Evolutionary conservation across 2,797 vertebrate genomes (phyloP).

Genomic region (Neoniphon sammara): DNA sequence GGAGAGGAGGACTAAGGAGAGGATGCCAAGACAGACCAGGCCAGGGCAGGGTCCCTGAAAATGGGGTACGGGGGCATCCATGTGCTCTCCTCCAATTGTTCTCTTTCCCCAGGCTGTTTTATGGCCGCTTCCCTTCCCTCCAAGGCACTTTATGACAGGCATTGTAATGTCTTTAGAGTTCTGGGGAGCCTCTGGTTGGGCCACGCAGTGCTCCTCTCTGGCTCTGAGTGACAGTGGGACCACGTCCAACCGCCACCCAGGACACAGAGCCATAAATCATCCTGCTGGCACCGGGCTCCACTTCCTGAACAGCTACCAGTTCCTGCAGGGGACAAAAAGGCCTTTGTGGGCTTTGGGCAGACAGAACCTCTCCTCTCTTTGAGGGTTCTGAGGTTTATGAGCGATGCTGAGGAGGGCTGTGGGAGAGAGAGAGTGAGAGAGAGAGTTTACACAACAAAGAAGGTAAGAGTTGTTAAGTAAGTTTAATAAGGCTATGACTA

Average conservation of each 20-base stretch:
- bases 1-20: constrained; percentile 61
- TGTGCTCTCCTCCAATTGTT: constrained; percentile 91
- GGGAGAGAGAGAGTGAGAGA: constrained; percentile 15
- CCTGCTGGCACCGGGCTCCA: constrained; percentile 87
- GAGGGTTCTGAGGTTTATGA: constrained; percentile 80
- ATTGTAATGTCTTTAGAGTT: constrained; percentile 92
- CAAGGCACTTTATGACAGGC: constrained; percentile 94
- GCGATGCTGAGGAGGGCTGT: constrained; percentile 66
- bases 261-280: constrained; percentile 99
- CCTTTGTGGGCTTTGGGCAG: constrained; percentile 86
- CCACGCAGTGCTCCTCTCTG: constrained; percentile 86
- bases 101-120: constrained; percentile 86
- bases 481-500: constrained; percentile 59
- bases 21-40: constrained; percentile 38
- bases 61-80: constrained; percentile 90
- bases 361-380: constrained; percentile 75
- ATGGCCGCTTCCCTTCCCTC: constrained; percentile 86
- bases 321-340: constrained; percentile 90
- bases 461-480: constrained; percentile 34
- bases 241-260: constrained; percentile 93
- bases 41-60: constrained; percentile 83
- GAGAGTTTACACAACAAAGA: constrained; percentile 35
- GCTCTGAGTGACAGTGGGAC: constrained; percentile 94
- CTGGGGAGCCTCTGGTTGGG: constrained; percentile 88
- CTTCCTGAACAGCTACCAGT: constrained; percentile 90